phyloP scores from a whole-genome alignment of 2,113 vertebrate species.

The Todiramphus chloris region DNA sequence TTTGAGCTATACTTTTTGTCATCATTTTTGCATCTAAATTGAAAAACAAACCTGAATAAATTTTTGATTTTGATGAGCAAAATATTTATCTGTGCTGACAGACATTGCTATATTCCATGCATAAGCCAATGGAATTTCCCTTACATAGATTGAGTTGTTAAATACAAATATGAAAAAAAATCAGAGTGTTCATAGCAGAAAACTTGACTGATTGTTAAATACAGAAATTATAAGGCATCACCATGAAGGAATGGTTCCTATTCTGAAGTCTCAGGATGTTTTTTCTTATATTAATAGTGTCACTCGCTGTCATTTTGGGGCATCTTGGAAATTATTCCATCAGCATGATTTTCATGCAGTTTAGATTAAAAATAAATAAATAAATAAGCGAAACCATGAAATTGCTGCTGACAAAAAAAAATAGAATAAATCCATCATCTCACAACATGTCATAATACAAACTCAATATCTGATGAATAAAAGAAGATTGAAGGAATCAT shows the following conservation, averaged over 20 bases:
- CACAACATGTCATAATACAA: neutral
- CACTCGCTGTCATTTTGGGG: neutral
- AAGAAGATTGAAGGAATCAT: neutral
- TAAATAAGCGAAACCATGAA: constrained; percentile 36
- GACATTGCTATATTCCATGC: neutral
- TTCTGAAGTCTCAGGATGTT: neutral
- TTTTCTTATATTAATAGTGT: neutral
- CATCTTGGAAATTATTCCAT: neutral
- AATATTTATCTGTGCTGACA: constrained; percentile 24
- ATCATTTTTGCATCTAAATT: neutral
- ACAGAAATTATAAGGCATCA: neutral
- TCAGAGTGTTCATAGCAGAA: neutral
- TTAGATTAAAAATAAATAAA: neutral
- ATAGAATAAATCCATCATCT: neutral
- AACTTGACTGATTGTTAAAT: constrained; percentile 6
- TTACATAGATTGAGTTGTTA: neutral
- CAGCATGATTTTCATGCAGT: constrained; percentile 36
- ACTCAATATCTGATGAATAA: neutral
- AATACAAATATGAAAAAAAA: neutral
- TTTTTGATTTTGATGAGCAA: constrained; percentile 24
- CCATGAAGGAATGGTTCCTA: neutral
- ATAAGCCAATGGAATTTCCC: neutral
- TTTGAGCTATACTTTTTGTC: neutral
- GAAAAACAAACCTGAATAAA: neutral
- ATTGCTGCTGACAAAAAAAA: constrained; percentile 38